phyloP scores from a whole-genome alignment of 23 tunicate genomes.

The Ciona savignyi region DNA sequence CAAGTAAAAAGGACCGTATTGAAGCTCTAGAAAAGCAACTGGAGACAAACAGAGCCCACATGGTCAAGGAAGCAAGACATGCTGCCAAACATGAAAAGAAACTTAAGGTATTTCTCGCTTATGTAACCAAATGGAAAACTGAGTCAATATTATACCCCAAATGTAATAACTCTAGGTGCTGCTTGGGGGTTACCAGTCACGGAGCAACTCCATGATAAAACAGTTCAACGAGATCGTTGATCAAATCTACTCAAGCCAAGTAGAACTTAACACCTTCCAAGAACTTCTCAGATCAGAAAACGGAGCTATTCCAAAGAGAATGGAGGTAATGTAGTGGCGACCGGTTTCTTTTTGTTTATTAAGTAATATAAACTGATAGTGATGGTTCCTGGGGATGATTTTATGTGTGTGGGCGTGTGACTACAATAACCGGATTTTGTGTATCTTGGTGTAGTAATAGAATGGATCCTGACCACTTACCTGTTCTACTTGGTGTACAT shows the following conservation, averaged over 20 bases:
- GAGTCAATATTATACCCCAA: background rate
- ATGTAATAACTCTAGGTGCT: no score
- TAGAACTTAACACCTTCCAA: slow-evolving; percentile 78
- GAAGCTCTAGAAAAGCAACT: slow-evolving; percentile 84
- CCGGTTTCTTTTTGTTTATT: no score
- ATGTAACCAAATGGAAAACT: no score
- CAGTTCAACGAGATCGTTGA: slow-evolving; percentile 62
- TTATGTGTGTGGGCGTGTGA: no score
- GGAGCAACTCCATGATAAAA: slow-evolving; percentile 60
- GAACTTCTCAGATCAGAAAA: slow-evolving; percentile 71
- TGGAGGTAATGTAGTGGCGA: slow-evolving; percentile 41
- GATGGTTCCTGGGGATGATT: no score
- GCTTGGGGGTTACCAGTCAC: slow-evolving; percentile 72
- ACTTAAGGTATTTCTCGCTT: slow-evolving; percentile 52
- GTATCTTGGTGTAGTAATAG: no score
- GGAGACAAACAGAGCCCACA: slow-evolving; percentile 67
- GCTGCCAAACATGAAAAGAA: slow-evolving; percentile 95
- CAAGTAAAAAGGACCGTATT: slow-evolving; percentile 87
- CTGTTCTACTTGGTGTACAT: no score
- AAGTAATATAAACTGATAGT: no score
- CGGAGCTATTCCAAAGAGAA: slow-evolving; percentile 85
- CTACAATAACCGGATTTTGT: no score
- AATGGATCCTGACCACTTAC: no score
- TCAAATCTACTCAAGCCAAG: slow-evolving; percentile 38
- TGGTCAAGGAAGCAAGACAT: slow-evolving; percentile 86